These are phyloP conservation scores for Strix aluco DNA, from an alignment of 2,113 vertebrate species.

Conservation along the genomic window DNA sequence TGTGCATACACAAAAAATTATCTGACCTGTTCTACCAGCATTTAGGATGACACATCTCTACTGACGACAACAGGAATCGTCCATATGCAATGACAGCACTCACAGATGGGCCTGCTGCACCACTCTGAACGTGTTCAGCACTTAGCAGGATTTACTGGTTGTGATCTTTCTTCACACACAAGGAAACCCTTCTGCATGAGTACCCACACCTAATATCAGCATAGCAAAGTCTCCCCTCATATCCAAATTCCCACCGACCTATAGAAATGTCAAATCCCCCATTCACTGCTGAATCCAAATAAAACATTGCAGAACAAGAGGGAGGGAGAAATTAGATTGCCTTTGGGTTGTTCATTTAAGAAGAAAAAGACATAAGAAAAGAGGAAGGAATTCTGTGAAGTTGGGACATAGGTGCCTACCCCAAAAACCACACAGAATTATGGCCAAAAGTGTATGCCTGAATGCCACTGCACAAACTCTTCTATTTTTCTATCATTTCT, in stretches of 20 bases:
- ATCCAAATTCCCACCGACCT: not conserved
- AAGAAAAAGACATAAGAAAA: not conserved
- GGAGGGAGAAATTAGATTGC: not conserved
- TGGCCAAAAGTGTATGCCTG: not conserved
- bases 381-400: not conserved
- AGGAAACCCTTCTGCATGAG: not conserved
- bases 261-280: not conserved
- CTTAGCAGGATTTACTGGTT: not conserved
- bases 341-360: not conserved
- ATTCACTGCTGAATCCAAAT: not conserved
- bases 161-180: not conserved
- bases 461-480: not conserved
- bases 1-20: not conserved
- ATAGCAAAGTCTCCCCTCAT: not conserved
- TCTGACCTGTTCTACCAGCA: not conserved
- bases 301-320: not conserved
- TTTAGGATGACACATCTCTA: not conserved
- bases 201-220: rapidly evolving
- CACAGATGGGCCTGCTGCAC: not conserved
- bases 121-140: not conserved
- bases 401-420: rapidly evolving
- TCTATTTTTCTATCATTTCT: not conserved
- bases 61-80: not conserved
- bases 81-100: not conserved
- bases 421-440: rapidly evolving